Evolutionary conservation across 2,888 invertebrate genomes (phyloP), one percentile per base, ranked within the genome.

Genomic region (Agonopterix alstromeriana): DNA sequence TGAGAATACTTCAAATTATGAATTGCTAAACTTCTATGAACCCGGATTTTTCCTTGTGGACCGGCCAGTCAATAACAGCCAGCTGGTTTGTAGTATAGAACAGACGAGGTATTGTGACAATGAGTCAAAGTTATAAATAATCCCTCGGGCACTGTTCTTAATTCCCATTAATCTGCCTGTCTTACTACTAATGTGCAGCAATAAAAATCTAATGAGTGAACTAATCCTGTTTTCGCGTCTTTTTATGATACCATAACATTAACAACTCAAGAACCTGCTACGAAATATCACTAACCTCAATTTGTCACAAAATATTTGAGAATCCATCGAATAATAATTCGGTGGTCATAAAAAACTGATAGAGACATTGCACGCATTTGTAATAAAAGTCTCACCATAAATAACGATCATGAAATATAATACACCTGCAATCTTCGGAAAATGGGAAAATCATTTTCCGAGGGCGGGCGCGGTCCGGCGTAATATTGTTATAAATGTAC

Each of bases 381-480:
- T 85, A 87, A 87, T 88, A 88, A 87, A 88, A 88, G 84, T 88
- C 86, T 74, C 77, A 70, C 80, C 83, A 85, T 88, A 88, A 88
- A 88, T 88, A 88, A 88, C 83, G 80, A 77, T 85, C 88, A 88
- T 87, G 88, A 88, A 88, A 88, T 87, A 87, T 88, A 88, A 88
- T 88, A 88, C 80, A 88, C 87, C 88, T 88, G 87, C 87, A 88
- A 88, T 88, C 86, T 88, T 85, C 73, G 70, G 86, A 77, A 88
- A 88, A 88, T 88, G 84, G 86, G 83, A 82, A 86, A 88, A 88
- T 88, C 83, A 88, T 88, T 87, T 86, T 85, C 77, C 73, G 73
- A 82, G 87, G 84, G 86, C 82, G 82, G 82, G 86, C 71, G 85
- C 83, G 86, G 87, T 83, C 85, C 83, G 84, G 74, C 76, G 82